phyloP scores from a whole-genome alignment of 2,797 vertebrate genomes.

The Microctenopoma stevenorrisi region DNA sequence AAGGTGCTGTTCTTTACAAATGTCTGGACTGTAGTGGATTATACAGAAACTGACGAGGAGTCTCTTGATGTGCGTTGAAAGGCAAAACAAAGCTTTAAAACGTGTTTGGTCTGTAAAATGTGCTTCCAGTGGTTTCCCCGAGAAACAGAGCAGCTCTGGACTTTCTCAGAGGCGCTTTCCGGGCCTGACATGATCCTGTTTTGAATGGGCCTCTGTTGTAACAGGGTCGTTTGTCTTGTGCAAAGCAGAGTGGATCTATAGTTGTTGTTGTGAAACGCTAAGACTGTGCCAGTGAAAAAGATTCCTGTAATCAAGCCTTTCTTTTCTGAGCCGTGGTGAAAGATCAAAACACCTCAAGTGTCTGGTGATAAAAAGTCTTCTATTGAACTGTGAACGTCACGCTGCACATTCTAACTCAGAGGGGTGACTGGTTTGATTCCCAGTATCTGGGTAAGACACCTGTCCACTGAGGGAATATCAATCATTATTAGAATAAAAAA shows the following conservation, averaged over 20 bases:
- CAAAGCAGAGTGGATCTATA: constrained; percentile 72
- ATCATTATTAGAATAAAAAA: too few relatives aligned
- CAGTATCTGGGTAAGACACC: too few relatives aligned
- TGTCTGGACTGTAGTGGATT: constrained; percentile 24
- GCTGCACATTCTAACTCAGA: background rate
- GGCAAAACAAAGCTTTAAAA: constrained; percentile 52
- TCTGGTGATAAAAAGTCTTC: constrained; percentile 24
- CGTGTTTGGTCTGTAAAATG: constrained; percentile 45
- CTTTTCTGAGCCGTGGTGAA: constrained; percentile 6
- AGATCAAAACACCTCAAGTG: background rate
- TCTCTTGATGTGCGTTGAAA: constrained; percentile 53
- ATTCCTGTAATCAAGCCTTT: constrained; percentile 44
- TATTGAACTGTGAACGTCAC: background rate
- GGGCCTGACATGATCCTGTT: constrained; percentile 76
- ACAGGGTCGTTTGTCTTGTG: constrained; percentile 83
- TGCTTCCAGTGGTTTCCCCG: constrained; percentile 56
- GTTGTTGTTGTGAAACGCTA: constrained; percentile 73
- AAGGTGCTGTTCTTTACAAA: constrained; percentile 31
- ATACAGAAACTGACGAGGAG: constrained; percentile 44
- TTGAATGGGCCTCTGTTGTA: constrained; percentile 74
- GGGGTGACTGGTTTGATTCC: background rate
- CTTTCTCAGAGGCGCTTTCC: constrained; percentile 52
- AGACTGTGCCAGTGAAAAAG: constrained; percentile 54
- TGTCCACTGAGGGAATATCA: too few relatives aligned
- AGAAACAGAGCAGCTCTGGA: constrained; percentile 49